Percentiles rank a stretch among this genome's conserved stretches.
phyloP scores from a whole-genome alignment of 2,113 vertebrate genomes.

The Gymnobelideus leadbeateri region DNA sequence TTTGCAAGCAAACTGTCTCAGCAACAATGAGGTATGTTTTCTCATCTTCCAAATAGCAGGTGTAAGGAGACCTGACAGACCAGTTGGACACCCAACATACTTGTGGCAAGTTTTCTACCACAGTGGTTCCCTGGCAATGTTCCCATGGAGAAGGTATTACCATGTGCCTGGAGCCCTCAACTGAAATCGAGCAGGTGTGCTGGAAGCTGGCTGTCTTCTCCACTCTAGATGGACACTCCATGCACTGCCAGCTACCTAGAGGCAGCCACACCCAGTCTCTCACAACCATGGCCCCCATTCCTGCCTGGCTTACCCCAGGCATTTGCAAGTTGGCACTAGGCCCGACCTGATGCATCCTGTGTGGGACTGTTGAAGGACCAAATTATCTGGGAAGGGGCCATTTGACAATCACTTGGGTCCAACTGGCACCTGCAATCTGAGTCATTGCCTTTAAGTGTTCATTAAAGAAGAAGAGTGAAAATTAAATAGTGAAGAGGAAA shows the following conservation, averaged over 20 bases:
- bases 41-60: background rate
- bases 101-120: background rate
- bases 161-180: rapidly evolving
- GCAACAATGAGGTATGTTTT: rapidly evolving
- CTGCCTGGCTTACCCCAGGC: background rate
- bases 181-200: background rate
- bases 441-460: constrained; percentile 70
- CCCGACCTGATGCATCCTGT: constrained; percentile 10
- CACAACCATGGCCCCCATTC: rapidly evolving
- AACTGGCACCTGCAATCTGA: constrained; percentile 72
- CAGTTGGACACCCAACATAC: background rate
- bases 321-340: background rate
- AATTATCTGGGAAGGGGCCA: constrained; percentile 61
- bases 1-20: rapidly evolving
- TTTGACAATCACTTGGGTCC: constrained; percentile 59
- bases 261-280: background rate
- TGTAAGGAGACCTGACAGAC: background rate
- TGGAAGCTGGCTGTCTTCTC: rapidly evolving
- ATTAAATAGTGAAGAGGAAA: constrained; percentile 65
- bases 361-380: background rate
- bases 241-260: background rate
- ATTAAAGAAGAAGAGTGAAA: constrained; percentile 71
- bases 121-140: rapidly evolving
- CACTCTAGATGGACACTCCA: too few species aligned
- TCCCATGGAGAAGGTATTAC: background rate